These are phyloP conservation scores for Delichon dasypus DNA, from an alignment of 2,797 vertebrate species.

Conservation along the genomic window DNA sequence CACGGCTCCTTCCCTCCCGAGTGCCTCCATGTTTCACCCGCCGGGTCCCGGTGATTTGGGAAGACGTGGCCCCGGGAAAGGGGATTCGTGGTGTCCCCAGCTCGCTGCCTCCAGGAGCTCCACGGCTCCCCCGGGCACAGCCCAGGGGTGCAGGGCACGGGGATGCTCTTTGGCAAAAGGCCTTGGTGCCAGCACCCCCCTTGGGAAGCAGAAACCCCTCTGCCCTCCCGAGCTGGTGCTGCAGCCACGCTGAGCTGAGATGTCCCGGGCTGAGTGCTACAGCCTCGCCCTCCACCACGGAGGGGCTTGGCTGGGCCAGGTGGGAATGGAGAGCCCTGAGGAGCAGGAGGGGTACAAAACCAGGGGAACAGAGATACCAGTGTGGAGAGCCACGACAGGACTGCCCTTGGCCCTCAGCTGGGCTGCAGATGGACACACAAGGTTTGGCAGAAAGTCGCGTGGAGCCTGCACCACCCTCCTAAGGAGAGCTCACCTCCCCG, in stretches of 20 bases:
- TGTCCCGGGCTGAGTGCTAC: accelerated
- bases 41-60: not conserved
- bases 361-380: not conserved
- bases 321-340: not conserved
- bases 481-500: accelerated
- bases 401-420: not conserved
- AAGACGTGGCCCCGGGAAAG: not conserved
- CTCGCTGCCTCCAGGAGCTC: not conserved
- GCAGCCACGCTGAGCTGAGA: not conserved
- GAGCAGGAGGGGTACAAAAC: not conserved
- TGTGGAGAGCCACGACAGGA: accelerated
- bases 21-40: not conserved
- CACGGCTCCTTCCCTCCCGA: accelerated
- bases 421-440: not conserved
- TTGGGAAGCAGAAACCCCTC: not conserved
- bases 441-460: not conserved
- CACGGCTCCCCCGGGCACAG: accelerated
- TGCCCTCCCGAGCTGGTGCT: not conserved
- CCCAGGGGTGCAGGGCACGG: not conserved
- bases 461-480: not conserved
- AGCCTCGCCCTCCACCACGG: accelerated
- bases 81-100: accelerated
- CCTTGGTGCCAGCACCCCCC: accelerated
- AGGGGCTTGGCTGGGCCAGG: not conserved
- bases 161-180: not conserved